These are phyloP conservation scores for Ophioderma brevispina DNA, from an alignment of 35 echinoderm and acorn worm species.

Conservation along the genomic window DNA sequence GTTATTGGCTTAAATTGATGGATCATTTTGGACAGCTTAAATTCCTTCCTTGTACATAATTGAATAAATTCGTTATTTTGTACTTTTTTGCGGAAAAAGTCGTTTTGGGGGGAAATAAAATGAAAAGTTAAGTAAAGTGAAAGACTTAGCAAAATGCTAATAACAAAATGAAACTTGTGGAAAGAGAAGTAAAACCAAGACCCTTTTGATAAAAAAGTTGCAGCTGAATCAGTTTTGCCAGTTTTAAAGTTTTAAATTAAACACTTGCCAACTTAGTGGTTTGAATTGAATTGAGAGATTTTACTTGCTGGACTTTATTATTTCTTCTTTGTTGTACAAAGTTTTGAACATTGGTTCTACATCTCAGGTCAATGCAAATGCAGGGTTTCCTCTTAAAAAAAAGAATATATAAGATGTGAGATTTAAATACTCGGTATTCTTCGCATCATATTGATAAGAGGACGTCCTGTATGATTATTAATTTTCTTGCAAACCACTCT, in stretches of 20 bases:
- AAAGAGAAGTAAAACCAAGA: not conserved
- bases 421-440: too few species aligned
- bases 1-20: too few species aligned
- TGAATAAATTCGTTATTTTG: not conserved
- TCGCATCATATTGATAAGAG: not conserved
- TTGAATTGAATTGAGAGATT: not conserved
- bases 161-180: too few species aligned
- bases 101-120: not conserved
- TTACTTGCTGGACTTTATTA: not conserved
- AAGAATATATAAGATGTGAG: too few species aligned
- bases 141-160: too few species aligned
- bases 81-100: not conserved
- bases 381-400: not conserved
- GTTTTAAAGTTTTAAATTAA: not conserved
- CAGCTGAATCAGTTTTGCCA: not conserved
- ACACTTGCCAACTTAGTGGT: not conserved
- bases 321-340: not conserved
- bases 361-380: conserved; percentile 8
- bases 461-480: not conserved
- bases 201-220: not conserved
- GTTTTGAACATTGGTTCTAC: conserved; percentile 3
- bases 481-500: not conserved
- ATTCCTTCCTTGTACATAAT: too few species aligned
- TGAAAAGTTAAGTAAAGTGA: too few species aligned
- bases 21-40: too few species aligned